These are phyloP conservation scores for Hemicentrotus pulcherrimus DNA, from an alignment of 35 echinoderm and acorn worm species.

Conservation along the genomic window DNA sequence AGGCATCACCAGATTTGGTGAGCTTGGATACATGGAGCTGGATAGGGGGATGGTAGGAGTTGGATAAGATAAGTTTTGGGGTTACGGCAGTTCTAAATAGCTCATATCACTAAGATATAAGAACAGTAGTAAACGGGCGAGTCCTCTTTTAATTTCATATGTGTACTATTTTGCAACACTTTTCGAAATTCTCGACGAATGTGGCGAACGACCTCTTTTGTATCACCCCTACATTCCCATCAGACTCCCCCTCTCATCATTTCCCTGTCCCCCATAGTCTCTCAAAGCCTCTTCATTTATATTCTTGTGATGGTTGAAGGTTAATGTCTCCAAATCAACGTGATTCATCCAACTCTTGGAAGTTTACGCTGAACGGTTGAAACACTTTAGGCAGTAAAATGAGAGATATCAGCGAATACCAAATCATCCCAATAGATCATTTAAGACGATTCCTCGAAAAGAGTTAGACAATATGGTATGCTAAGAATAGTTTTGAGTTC, in stretches of 20 bases:
- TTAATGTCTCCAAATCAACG: background rate
- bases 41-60: background rate
- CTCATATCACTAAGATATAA: too few relatives aligned
- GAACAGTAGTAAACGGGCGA: too few relatives aligned
- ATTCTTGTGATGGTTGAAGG: background rate
- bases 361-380: background rate
- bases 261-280: too few relatives aligned
- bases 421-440: background rate
- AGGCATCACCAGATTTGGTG: background rate
- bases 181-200: too few relatives aligned
- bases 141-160: too few relatives aligned
- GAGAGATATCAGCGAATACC: background rate
- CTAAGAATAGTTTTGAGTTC: background rate
- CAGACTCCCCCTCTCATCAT: too few relatives aligned
- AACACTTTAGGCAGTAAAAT: background rate
- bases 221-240: too few relatives aligned
- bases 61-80: background rate
- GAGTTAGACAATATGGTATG: background rate
- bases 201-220: too few relatives aligned
- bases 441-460: too few relatives aligned
- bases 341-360: background rate
- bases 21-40: background rate
- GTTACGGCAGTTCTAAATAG: background rate
- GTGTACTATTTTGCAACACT: too few relatives aligned
- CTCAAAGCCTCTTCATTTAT: too few relatives aligned